Conservation (phyloP, 2,797 vertebrate species). For the Rallus crepitans region DNA sequence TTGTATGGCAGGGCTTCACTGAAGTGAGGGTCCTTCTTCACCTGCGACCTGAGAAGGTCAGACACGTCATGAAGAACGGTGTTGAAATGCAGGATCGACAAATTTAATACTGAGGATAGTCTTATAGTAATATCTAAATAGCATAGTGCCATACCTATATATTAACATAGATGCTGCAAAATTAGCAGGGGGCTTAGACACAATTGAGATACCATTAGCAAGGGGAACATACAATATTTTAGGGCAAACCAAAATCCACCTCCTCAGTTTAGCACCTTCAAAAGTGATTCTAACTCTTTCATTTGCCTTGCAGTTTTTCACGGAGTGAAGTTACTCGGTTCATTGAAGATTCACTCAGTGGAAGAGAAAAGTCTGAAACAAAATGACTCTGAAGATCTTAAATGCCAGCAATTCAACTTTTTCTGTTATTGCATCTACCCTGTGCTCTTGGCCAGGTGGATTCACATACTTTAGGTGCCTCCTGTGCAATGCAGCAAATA, state of each 20-base stretch:
- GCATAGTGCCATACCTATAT: not conserved
- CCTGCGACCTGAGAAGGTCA: not conserved
- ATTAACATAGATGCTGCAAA: not conserved
- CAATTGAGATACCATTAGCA: not conserved
- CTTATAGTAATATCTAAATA: not conserved
- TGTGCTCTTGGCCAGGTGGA: not conserved
- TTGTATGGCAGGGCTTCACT: not conserved
- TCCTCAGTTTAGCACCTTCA: not conserved
- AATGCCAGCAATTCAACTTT: not conserved
- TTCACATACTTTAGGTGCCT: not conserved
- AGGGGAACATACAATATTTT: not conserved
- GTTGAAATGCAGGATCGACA: not conserved
- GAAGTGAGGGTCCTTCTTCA: not conserved
- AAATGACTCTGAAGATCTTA: not conserved
- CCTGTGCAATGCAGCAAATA: not conserved
- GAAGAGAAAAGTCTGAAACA: not conserved
- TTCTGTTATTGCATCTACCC: not conserved
- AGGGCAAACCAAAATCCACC: not conserved
- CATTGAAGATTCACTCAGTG: not conserved
- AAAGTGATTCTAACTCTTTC: not conserved
- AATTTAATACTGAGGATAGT: not conserved
- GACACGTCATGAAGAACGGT: not conserved
- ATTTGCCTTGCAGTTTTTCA: not conserved
- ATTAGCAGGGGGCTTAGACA: not conserved
- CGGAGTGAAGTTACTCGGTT: not conserved